Percentiles rank a stretch among this genome's conserved stretches.
Evolutionary conservation across 2,797 vertebrate genomes (phyloP).

Genomic region (Urophycis tenuis): DNA sequence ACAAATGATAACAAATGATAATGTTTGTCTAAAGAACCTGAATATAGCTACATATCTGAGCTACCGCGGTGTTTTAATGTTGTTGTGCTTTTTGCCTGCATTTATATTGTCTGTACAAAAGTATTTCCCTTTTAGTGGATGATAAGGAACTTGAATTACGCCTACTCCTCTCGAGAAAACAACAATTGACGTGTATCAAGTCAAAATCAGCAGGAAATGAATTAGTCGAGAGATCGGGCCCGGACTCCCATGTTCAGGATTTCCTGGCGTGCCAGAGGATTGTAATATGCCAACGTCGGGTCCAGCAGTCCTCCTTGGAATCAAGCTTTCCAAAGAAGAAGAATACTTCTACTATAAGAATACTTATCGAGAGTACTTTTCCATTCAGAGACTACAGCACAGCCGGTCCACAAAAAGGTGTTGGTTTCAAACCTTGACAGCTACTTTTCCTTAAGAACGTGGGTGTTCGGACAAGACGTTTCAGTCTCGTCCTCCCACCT

Average conservation of each 20-base stretch:
- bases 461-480: neutral
- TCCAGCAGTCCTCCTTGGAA: neutral
- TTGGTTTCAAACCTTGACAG: neutral
- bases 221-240: neutral
- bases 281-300: neutral
- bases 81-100: neutral
- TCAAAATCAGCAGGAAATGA: neutral
- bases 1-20: neutral
- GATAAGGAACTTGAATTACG: neutral
- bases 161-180: neutral
- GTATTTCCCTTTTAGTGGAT: neutral
- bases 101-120: neutral
- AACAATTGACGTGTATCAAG: neutral
- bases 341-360: too few relatives aligned
- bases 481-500: neutral
- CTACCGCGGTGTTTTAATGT: neutral
- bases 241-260: too few relatives aligned
- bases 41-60: neutral
- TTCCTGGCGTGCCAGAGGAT: neutral
- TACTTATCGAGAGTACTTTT: too few relatives aligned
- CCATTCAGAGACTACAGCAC: too few relatives aligned
- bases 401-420: too few relatives aligned
- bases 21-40: neutral
- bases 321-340: neutral
- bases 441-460: neutral